Conservation (phyloP, 2,888 invertebrate species). For the Chymomyza procnemis region DNA sequence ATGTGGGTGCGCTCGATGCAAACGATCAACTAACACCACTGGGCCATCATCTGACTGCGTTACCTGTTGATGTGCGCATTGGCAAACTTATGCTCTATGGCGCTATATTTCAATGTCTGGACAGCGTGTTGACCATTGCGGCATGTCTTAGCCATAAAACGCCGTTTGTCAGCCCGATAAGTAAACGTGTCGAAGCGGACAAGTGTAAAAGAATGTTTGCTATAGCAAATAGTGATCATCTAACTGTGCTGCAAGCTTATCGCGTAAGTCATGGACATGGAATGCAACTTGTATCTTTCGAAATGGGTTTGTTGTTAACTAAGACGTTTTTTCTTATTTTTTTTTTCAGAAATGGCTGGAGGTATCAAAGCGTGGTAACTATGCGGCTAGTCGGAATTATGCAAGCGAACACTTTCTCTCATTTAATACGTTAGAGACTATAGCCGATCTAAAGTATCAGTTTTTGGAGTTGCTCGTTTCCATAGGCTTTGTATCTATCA, state of each 20-base stretch:
- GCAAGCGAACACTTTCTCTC: conserved; percentile 92
- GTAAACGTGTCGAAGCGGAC: conserved; percentile 85
- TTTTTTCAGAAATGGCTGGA: conserved; percentile 88
- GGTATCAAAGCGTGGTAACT: conserved; percentile 82
- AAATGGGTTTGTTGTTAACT: too few relatives aligned
- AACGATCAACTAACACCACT: conserved; percentile 87
- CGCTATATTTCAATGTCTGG: conserved; percentile 93
- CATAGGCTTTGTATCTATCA: conserved; percentile 88
- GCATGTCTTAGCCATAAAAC: conserved; percentile 89
- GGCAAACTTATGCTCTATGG: conserved; percentile 96
- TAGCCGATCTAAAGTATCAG: conserved; percentile 92
- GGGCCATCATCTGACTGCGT: conserved; percentile 90
- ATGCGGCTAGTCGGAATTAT: conserved; percentile 86
- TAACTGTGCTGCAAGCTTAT: conserved; percentile 91
- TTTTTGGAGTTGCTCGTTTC: conserved; percentile 86
- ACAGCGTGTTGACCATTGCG: conserved; percentile 94
- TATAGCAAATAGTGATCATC: conserved; percentile 91
- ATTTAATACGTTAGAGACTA: conserved; percentile 87
- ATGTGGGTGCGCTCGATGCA: conserved; percentile 89
- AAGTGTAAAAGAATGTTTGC: conserved; percentile 87
- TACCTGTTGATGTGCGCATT: conserved; percentile 94
- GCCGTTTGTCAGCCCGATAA: conserved; percentile 87
- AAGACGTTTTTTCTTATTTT: too few relatives aligned
- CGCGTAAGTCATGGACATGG: conserved; percentile 80
- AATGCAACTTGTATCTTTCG: too few relatives aligned